Evolutionary conservation across 53 echinoderm and acorn worm species (phyloP).

Genomic region (Henricia sp.): DNA sequence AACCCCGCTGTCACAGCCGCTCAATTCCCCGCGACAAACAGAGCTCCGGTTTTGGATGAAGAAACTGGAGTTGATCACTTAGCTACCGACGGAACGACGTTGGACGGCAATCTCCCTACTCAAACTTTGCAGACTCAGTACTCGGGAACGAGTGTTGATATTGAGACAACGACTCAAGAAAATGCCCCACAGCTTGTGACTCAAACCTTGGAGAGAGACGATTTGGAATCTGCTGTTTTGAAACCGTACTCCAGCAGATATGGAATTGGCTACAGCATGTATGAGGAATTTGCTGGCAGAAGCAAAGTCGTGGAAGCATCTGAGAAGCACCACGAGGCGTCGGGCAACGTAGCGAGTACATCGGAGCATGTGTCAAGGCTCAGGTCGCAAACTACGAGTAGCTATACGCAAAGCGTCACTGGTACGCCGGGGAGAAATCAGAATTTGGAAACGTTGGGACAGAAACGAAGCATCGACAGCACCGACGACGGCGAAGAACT

Average conservation of each 20-base stretch:
- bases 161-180: conserved; percentile 1
- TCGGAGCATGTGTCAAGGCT: conserved; percentile 10
- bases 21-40: conserved; percentile 64
- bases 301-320: conserved; percentile 30
- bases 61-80: neutral
- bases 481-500: conserved; percentile 17
- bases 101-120: conserved; percentile 13
- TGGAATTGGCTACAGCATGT: conserved; percentile 78
- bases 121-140: conserved; percentile 54
- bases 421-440: conserved; percentile 51
- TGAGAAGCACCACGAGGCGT: conserved; percentile 24
- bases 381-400: conserved; percentile 29
- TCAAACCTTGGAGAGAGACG: conserved; percentile 35
- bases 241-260: conserved; percentile 56
- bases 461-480: conserved; percentile 38
- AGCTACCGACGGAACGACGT: conserved; percentile 1
- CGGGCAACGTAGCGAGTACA: neutral
- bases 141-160: conserved; percentile 37
- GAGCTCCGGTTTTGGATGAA: conserved; percentile 57
- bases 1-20: conserved; percentile 77
- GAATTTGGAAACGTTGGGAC: conserved; percentile 16
- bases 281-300: conserved; percentile 86
- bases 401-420: conserved; percentile 28
- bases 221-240: conserved; percentile 7
- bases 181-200: conserved; percentile 33